Evolutionary conservation across 1,140 invertebrate genomes (phyloP), one percentile per base, ranked within the genome.

Genomic region (Aphis gossypii): DNA sequence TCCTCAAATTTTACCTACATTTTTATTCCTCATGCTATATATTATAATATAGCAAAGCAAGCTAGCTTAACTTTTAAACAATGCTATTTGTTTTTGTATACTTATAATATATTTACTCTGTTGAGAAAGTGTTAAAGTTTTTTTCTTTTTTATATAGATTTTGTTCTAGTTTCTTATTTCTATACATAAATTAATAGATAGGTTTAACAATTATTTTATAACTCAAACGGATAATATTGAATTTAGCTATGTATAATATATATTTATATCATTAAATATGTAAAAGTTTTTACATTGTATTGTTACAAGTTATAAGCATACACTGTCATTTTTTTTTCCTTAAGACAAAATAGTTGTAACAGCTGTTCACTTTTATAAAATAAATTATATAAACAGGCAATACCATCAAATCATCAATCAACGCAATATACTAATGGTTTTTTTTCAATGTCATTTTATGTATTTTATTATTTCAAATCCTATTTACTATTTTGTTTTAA

Each of bases 121-220:
- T 93, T 93, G 21, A 68, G 60, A 51, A 84, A 48, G 91, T 51
- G 68, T 93, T 93, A 25, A 84, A 84, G 60, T 82, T 91, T 76
- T 41, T 46, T 76, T 46, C 30, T 83, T 76, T 76, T 51, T 84
- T 84, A 84, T 93, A 84, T 93, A 93, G 68, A 93, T 84, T 54
- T 83, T 93, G 91, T 93, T 93, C 76, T 93, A 93, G 91, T 84
- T 93, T 93, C 76, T 82, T 84, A 92, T 92, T 48, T 93, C 35
- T 93, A 48, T 93, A 48, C 56, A 82, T 76, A 86, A 51, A 86
- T 84, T 76, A 46, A 51, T 86, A 38, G 41, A 44, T 93, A 93
- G 82, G 90, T 48, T 93, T 93, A 84, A 93, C n/a, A 92, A 82
- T 51, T 54, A 93, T 86, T 93, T 93, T 93, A 86, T 93, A 93